phyloP scores from a whole-genome alignment of 2,797 vertebrate genomes.

The Gallirallus australis region DNA sequence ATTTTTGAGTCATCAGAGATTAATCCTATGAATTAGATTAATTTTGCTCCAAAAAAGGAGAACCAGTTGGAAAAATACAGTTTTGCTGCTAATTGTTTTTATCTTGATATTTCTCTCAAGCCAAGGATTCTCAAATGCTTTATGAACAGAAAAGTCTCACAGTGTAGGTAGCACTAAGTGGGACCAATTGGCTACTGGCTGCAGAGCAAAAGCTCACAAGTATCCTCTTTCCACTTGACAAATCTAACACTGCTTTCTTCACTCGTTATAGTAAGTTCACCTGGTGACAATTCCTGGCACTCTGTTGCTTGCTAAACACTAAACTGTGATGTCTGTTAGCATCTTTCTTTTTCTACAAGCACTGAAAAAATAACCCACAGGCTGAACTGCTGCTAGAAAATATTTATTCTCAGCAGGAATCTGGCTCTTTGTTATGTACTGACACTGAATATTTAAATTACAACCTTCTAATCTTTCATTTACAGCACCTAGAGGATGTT shows the following conservation, averaged over 20 bases:
- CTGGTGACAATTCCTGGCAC: not conserved
- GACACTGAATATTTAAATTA: slow-evolving; percentile 52
- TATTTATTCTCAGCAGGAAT: slow-evolving; percentile 36
- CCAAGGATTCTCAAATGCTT: not conserved
- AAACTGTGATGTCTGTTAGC: not conserved
- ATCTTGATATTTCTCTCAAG: not conserved
- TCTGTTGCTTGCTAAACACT: not conserved
- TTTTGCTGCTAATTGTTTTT: not conserved
- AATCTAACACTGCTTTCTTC: not conserved
- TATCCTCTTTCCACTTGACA: not conserved
- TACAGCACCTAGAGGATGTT: not conserved
- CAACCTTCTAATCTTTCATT: slow-evolving; percentile 29
- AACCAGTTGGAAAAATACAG: not conserved
- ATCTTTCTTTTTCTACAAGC: not conserved
- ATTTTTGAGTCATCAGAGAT: not conserved
- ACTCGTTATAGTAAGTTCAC: not conserved
- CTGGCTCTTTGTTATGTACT: not conserved
- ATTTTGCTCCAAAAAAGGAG: not conserved
- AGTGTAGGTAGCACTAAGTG: not conserved
- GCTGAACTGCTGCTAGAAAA: slow-evolving; percentile 4
- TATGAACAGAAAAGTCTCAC: not conserved
- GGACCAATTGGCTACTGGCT: not conserved
- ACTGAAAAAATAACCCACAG: not conserved
- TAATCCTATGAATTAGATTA: not conserved
- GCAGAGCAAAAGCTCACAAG: not conserved